These are phyloP conservation scores for Drosophila pallidifrons DNA, from an alignment of 1,140 invertebrate species.

Conservation along the genomic window DNA sequence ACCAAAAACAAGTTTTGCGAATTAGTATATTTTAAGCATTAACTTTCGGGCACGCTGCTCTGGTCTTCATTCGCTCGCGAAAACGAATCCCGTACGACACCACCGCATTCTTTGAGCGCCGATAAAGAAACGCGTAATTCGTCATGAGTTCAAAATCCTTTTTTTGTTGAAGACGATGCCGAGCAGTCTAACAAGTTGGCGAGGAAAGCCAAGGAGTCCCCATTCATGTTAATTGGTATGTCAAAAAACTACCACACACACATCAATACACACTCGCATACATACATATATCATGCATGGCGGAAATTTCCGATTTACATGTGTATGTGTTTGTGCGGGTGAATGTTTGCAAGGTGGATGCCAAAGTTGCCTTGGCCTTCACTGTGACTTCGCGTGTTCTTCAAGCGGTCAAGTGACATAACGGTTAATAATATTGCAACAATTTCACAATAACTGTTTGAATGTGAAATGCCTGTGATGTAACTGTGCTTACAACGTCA, in stretches of 20 bases:
- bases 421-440: slow-evolving; percentile 10
- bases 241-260: neutral
- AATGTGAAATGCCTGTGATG: slow-evolving; percentile 48
- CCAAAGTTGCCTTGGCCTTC: slow-evolving; percentile 30
- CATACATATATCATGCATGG: slow-evolving; percentile 12
- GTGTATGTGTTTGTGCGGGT: neutral
- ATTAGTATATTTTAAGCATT: neutral
- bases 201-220: slow-evolving; percentile 88
- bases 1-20: neutral
- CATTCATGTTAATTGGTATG: slow-evolving; percentile 89
- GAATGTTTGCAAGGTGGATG: slow-evolving; percentile 28
- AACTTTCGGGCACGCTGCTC: neutral
- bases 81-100: neutral
- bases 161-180: slow-evolving; percentile 75
- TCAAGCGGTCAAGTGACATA: slow-evolving; percentile 57
- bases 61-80: neutral
- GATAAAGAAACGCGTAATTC: slow-evolving; percentile 12
- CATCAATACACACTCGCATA: slow-evolving; percentile 3
- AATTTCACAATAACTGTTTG: slow-evolving; percentile 23
- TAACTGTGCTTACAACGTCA: slow-evolving; percentile 35
- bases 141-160: slow-evolving; percentile 79
- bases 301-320: slow-evolving; percentile 54
- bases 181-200: slow-evolving; percentile 87
- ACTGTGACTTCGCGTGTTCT: slow-evolving; percentile 27
- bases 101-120: neutral